A percentile compares a stretch with the other conserved stretches of the same genome.
These are phyloP conservation scores for Muscicapa striata DNA, from an alignment of 2,797 vertebrate genomes.

Conservation along the genomic window DNA sequence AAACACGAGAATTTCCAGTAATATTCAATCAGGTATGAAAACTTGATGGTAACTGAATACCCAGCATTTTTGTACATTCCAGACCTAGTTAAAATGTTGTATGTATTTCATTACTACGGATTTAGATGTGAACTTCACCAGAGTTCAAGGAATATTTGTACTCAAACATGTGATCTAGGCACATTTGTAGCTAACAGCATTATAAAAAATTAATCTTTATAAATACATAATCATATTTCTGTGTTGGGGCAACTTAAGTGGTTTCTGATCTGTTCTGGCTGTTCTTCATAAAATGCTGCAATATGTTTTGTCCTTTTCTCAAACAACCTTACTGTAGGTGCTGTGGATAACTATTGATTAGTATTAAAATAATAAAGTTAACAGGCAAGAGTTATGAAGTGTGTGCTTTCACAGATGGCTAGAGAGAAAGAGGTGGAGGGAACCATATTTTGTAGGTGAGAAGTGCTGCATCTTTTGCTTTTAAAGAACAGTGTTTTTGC, in stretches of 20 bases:
- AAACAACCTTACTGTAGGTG: not conserved
- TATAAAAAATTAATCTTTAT: conserved; percentile 65
- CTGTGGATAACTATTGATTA: not conserved
- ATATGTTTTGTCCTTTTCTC: conserved; percentile 9
- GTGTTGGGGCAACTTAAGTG: not conserved
- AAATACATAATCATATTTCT: conserved; percentile 54
- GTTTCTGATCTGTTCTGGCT: conserved; percentile 23
- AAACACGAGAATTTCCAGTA: not conserved
- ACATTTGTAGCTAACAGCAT: conserved; percentile 38
- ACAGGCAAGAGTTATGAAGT: not conserved
- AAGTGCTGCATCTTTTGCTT: not conserved
- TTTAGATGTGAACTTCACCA: conserved; percentile 17
- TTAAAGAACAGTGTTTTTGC: not conserved
- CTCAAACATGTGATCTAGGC: not conserved
- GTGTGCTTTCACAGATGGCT: not conserved
- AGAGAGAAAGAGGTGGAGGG: not conserved
- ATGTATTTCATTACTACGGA: conserved; percentile 8
- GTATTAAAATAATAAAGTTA: not conserved
- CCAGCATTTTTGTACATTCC: not conserved
- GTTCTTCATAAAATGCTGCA: conserved; percentile 38
- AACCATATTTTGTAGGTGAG: not conserved
- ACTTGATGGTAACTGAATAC: not conserved
- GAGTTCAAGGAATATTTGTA: conserved; percentile 39
- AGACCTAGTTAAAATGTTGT: not conserved
- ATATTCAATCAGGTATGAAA: not conserved